Evolutionary conservation across 2,888 invertebrate species (phyloP), one percentile per base, ranked within the genome.

Genomic region (Aleiodes testaceus): DNA sequence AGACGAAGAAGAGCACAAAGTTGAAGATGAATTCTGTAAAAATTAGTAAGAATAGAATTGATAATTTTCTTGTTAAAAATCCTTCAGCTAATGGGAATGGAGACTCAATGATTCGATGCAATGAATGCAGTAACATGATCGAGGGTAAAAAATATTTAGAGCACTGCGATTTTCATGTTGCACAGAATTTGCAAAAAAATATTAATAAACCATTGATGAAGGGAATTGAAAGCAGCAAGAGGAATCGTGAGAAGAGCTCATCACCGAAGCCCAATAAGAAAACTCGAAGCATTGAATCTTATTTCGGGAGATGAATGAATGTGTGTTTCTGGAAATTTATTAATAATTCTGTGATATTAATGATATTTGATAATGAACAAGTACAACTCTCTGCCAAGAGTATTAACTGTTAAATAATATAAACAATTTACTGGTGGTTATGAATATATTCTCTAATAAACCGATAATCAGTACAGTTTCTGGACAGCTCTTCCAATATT

Each of bases 381-480:
- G 87, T 89, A 66, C 83, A 36, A 36, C 9, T 36, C 7, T 36
- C 9, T 2, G 36, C 36, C 2, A 36, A 7, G 7, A 6, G 11
- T 36, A 36, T 9, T 36, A 2, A 6, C 6, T 36, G 36, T 36
- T 36, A 7, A 36, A 36, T 36, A 36, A 36, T 36, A 11, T 36
- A 6, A 77, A 90, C 97, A 14, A 90, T 99, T 16, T 95, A 44
- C 90, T 99, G 63, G 93, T 99, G 66, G 98, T 99, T 86, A 99
- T 99, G 98, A 99, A 99, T 87, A 98, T 98, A 88, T 99, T 99
- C 89, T 99, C 97, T 87, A 98, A 98, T 80, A 36, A 36, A 36
- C 36, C 9, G n/a, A 36, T 11, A 11, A 36, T 36, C 11, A 36
- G 9, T 36, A 36, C 36, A 36, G 36, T 36, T 36, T 36, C 11